Evolutionary conservation across 1,140 invertebrate genomes (phyloP).

Genomic region (Hyles vespertilio): DNA sequence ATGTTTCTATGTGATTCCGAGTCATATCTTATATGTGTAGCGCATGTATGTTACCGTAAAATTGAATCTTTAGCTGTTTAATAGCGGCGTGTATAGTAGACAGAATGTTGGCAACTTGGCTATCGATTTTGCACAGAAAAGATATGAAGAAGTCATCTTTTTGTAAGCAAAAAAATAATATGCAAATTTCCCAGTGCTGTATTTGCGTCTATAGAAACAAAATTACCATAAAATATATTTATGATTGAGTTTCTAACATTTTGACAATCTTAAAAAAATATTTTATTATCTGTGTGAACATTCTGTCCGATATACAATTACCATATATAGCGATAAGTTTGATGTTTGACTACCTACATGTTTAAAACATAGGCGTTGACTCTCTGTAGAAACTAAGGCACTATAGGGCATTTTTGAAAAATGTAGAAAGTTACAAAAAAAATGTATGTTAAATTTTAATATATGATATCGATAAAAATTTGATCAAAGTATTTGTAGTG

Average conservation of each 20-base stretch:
- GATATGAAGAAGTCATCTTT: too few relatives aligned
- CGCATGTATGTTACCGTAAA: not conserved
- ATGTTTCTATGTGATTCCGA: slow-evolving; percentile 23
- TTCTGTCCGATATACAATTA: not conserved
- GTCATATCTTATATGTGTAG: slow-evolving; percentile 22
- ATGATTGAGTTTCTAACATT: too few relatives aligned
- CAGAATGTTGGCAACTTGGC: too few relatives aligned
- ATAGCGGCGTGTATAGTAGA: not conserved
- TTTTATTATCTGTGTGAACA: not conserved
- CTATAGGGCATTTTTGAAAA: slow-evolving; percentile 23
- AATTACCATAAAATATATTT: too few relatives aligned
- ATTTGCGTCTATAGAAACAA: too few relatives aligned
- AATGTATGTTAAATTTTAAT: slow-evolving; percentile 14
- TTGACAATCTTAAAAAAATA: not conserved
- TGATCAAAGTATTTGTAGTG: slow-evolving; percentile 37
- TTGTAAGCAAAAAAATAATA: too few relatives aligned
- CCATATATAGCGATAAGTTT: slow-evolving; percentile 8
- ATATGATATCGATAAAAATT: slow-evolving; percentile 5
- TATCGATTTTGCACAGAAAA: too few relatives aligned
- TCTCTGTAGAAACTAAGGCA: slow-evolving; percentile 35
- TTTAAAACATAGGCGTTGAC: slow-evolving; percentile 29
- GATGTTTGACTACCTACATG: slow-evolving; percentile 25
- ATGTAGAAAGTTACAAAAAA: slow-evolving; percentile 25
- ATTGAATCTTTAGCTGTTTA: slow-evolving; percentile 15
- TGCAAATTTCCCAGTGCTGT: too few relatives aligned